Evolutionary conservation across 2,797 vertebrate species (phyloP), one percentile per base, ranked within the genome.

Genomic region (Falco concolor): DNA sequence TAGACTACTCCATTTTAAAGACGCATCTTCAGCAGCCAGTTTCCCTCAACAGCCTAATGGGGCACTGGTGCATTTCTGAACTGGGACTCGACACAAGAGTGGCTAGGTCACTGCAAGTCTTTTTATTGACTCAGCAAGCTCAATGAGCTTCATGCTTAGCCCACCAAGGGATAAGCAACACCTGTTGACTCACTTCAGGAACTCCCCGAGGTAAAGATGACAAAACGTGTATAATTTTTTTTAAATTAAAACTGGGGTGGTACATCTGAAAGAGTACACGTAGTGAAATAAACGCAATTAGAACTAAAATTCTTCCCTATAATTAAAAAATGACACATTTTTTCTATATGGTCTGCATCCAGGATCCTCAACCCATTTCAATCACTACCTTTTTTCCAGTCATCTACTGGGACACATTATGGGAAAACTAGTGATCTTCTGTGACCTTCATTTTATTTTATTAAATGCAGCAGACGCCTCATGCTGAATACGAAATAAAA

Each of bases 401-500:
- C 57, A 70, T 92, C 92, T 91, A 67, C 70, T 86, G 87, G 89
- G 89, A 95, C 40, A 91, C 52, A 42, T 89, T 91, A 87, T 36
- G 40, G 84, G 73, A 81, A 76, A 93, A 74, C n/a, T 45, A 92
- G 63, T 77, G 78, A 94, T 94, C 94, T 97, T 97, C 95, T 94
- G 12, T 91, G 95, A 96, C 94, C 91, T 96, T 96, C 92, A 92
- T 97, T 98, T 97, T 94, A 95, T 93, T 95, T 96, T 95, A 97
- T 97, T 97, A 97, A 98, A 98, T 97, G 96, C 97, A 98, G 93
- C 89, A 96, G 96, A 94, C 63, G 92, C 42, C 84, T 97, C 88
- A 52, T 88, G 91, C 96, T 96, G 96, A 96, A 97, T 96, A 96
- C 0, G 57, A 97, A 96, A 97, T 91, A 96, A 93, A 95, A 95